These are phyloP conservation scores for Canis aureus DNA, from an alignment of 2,113 vertebrate species.

Conservation along the genomic window DNA sequence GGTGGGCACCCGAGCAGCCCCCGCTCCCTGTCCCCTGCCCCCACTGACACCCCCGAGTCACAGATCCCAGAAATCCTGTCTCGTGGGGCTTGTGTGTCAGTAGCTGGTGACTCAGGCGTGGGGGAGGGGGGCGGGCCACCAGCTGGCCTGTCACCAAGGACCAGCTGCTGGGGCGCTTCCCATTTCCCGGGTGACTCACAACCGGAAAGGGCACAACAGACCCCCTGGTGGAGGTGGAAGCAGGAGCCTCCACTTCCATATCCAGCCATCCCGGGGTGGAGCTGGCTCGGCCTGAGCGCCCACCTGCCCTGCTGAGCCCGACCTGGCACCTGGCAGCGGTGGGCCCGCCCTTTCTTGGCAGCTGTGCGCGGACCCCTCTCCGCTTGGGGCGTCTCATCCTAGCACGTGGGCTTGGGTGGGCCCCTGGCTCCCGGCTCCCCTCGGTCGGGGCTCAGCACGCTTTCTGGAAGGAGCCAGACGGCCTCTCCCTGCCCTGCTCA, in stretches of 20 bases:
- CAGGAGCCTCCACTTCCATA: not conserved
- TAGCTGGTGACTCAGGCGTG: not conserved
- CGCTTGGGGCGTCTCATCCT: not conserved
- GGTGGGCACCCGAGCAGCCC: not conserved
- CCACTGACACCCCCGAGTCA: not conserved
- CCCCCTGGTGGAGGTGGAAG: not conserved
- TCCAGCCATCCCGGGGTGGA: not conserved
- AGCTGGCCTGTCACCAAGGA: not conserved
- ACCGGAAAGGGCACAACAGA: not conserved
- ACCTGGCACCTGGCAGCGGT: not conserved
- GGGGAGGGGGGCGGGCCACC: not conserved
- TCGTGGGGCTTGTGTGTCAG: not conserved
- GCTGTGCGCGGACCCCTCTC: not conserved
- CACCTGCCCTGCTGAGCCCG: accelerated
- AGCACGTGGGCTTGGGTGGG: accelerated
- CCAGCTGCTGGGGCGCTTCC: accelerated
- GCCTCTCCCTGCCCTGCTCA: not conserved
- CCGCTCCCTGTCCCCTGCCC: not conserved
- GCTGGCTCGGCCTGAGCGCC: not conserved
- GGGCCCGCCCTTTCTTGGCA: not conserved
- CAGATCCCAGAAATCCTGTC: not conserved
- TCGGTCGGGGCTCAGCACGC: accelerated
- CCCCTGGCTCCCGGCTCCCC: not conserved
- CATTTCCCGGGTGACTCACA: accelerated
- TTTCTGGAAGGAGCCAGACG: accelerated